Conservation (phyloP, 2,113 vertebrate genomes). For the Pristiophorus japonicus region DNA sequence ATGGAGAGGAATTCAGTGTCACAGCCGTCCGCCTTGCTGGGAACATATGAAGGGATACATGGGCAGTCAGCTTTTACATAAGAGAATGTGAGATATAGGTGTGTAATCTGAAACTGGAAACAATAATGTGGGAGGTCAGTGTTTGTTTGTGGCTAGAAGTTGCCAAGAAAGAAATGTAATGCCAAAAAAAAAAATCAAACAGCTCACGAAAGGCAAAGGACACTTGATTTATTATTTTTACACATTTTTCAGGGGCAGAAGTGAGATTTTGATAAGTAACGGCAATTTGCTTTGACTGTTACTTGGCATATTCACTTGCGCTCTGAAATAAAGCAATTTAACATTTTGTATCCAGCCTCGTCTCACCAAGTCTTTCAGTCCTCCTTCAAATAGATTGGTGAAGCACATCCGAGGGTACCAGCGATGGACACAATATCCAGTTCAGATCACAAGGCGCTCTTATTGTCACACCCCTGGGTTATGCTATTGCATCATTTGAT, state of each 20-base stretch:
- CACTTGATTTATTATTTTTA: not conserved
- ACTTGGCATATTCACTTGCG: not conserved
- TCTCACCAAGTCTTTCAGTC: not conserved
- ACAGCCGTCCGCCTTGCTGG: not conserved
- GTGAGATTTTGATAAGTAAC: not conserved
- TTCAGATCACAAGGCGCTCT: not conserved
- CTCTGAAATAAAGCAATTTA: not conserved
- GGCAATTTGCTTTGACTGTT: not conserved
- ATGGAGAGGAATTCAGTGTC: slow-evolving; percentile 11
- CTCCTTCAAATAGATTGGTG: not conserved
- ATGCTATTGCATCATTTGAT: not conserved
- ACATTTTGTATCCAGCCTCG: not conserved
- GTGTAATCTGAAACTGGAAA: not conserved
- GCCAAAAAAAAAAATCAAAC: not conserved
- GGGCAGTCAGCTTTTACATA: not conserved
- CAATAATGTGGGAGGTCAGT: not conserved
- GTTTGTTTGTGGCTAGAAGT: not conserved
- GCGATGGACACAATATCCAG: not conserved
- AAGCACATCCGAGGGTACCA: not conserved
- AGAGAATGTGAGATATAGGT: not conserved
- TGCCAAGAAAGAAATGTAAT: not conserved
- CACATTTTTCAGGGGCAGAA: not conserved
- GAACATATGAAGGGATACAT: not conserved
- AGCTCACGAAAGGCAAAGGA: not conserved
- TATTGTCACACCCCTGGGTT: not conserved